Evolutionary conservation across 2,797 vertebrate genomes (phyloP).

Genomic region (Sebastes cheni): DNA sequence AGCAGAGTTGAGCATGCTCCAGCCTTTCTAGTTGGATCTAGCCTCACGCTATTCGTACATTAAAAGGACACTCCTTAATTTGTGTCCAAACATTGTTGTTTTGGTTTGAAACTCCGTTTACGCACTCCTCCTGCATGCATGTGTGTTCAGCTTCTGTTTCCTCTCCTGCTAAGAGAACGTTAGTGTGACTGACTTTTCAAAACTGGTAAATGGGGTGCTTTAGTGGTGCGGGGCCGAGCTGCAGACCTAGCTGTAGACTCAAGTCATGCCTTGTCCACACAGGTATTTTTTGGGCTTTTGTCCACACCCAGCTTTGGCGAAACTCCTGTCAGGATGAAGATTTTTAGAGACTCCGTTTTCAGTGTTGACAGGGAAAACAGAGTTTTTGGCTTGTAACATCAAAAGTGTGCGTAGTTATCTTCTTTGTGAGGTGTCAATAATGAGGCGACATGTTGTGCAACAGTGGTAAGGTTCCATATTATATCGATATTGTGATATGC

Average conservation of each 20-base stretch:
- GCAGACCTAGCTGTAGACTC: neutral
- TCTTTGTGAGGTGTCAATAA: too few species aligned
- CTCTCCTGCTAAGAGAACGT: neutral
- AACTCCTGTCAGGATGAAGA: too few species aligned
- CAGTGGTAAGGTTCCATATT: too few species aligned
- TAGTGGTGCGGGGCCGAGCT: neutral
- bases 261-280: neutral
- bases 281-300: too few species aligned
- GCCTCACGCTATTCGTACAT: neutral
- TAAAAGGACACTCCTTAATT: neutral
- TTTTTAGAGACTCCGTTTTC: too few species aligned
- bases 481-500: too few species aligned
- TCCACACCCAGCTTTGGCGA: too few species aligned
- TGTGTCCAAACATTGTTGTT: conserved; percentile 32
- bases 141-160: neutral
- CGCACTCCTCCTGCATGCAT: neutral
- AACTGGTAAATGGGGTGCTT: neutral
- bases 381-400: too few species aligned
- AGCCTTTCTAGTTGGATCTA: neutral
- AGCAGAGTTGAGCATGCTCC: neutral
- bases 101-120: conserved; percentile 8
- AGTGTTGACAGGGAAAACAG: too few species aligned
- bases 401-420: too few species aligned
- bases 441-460: too few species aligned
- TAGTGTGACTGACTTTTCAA: neutral